Percentiles rank a stretch among this genome's conserved stretches.
Conservation (phyloP, 2,113 vertebrate species). For the Rhea americana region DNA sequence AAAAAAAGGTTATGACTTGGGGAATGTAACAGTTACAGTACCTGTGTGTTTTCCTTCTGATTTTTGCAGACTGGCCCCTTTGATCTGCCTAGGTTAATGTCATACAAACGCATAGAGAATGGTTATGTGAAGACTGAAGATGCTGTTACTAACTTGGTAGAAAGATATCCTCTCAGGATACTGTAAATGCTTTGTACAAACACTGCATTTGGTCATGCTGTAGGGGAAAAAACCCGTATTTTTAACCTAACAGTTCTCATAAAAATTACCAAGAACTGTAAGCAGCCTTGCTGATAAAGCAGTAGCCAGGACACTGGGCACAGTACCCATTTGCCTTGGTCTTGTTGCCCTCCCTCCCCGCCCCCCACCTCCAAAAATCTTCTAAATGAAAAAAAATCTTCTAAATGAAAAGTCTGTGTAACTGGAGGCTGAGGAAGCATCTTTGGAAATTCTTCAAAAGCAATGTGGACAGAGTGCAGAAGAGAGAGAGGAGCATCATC, state of each 20-base stretch:
- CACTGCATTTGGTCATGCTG: constrained; percentile 4
- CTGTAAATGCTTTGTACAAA: constrained; percentile 67
- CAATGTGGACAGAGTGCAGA: not conserved
- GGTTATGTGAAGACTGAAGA: constrained; percentile 73
- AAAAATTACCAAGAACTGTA: constrained; percentile 23
- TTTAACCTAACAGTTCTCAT: constrained; percentile 44
- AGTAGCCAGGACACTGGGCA: constrained; percentile 31
- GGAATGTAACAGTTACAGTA: not conserved
- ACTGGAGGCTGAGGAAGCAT: not conserved
- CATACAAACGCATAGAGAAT: constrained; percentile 80
- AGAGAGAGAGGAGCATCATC: not conserved
- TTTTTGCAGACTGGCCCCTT: constrained; percentile 74
- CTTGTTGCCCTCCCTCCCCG: not conserved
- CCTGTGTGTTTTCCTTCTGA: constrained; percentile 49
- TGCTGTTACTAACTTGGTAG: constrained; percentile 61
- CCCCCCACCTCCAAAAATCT: not conserved
- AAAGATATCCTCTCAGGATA: constrained; percentile 78
- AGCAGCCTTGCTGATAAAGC: constrained; percentile 27
- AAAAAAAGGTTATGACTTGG: not conserved
- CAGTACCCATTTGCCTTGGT: not conserved
- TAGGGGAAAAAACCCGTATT: not conserved
- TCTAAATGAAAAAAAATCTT: not conserved
- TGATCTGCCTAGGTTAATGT: constrained; percentile 79
- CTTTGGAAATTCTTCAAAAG: not conserved
- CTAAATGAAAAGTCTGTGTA: not conserved